A percentile compares a stretch with the other conserved stretches of the same genome.
phyloP scores from a whole-genome alignment of 2,888 invertebrate genomes.

The Pandemis heparana region DNA sequence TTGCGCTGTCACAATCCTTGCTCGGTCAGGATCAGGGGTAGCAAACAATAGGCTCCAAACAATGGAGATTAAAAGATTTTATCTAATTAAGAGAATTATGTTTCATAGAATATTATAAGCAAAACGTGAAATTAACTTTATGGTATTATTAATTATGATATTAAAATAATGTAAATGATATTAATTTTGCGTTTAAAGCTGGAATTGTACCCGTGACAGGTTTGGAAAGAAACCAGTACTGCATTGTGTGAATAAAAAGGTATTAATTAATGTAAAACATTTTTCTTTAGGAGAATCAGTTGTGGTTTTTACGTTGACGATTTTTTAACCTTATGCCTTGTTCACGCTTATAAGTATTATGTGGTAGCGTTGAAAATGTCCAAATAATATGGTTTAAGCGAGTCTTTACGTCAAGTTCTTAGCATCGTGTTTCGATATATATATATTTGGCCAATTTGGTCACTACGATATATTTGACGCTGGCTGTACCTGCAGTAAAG shows the following conservation, averaged over 20 bases:
- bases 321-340: background rate
- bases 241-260: constrained; percentile 16
- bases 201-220: constrained; percentile 12
- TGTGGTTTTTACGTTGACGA: background rate
- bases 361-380: too few species aligned
- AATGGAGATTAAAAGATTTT: constrained; percentile 40
- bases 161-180: background rate
- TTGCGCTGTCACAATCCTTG: constrained; percentile 31
- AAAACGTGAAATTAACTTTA: constrained; percentile 17
- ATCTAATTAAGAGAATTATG: constrained; percentile 32
- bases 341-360: background rate
- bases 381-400: too few species aligned
- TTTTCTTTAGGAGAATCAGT: background rate
- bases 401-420: too few species aligned
- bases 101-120: constrained; percentile 29
- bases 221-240: constrained; percentile 17
- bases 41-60: constrained; percentile 34
- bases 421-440: too few species aligned
- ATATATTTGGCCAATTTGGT: too few species aligned
- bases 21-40: constrained; percentile 28
- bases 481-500: too few species aligned
- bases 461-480: too few species aligned
- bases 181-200: constrained; percentile 7
- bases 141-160: background rate
- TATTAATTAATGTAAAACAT: background rate